Evolutionary conservation across 2,113 vertebrate genomes (phyloP).

Genomic region (Microtus richardsoni): DNA sequence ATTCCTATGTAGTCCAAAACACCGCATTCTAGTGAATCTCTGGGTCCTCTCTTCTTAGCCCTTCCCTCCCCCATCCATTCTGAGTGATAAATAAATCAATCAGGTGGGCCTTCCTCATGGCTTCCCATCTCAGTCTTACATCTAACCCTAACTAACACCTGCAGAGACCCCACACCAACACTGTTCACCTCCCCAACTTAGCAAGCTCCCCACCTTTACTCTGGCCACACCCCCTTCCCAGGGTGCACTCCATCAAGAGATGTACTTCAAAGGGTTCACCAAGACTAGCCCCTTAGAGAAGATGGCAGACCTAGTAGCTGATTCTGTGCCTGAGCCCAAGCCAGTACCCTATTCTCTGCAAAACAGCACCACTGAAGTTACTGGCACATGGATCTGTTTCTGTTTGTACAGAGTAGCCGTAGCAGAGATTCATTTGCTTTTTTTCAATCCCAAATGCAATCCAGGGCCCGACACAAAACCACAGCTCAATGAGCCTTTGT

Average conservation of each 20-base stretch:
- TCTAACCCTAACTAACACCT: not conserved
- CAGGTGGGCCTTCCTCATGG: not conserved
- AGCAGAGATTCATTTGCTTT: not conserved
- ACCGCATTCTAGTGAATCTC: not conserved
- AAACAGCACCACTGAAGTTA: not conserved
- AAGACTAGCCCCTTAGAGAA: not conserved
- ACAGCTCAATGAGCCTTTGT: not conserved
- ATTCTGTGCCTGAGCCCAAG: not conserved
- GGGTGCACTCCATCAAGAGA: not conserved
- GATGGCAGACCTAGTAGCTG: not conserved
- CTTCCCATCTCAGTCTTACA: not conserved
- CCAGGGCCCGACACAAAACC: not conserved
- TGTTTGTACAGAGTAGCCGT: not conserved
- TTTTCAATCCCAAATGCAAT: not conserved
- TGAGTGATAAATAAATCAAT: not conserved
- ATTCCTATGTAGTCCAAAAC: not conserved
- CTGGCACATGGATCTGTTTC: not conserved
- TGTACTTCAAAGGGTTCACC: not conserved
- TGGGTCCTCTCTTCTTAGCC: not conserved
- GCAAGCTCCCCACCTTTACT: not conserved
- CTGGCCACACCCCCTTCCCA: too few relatives aligned
- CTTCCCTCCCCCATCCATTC: too few relatives aligned
- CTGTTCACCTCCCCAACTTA: not conserved
- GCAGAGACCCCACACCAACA: too few relatives aligned
- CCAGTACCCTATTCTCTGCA: not conserved